These are phyloP conservation scores for Micoletzkya japonica DNA, from an alignment of 2,888 invertebrate genomes.

Conservation along the genomic window DNA sequence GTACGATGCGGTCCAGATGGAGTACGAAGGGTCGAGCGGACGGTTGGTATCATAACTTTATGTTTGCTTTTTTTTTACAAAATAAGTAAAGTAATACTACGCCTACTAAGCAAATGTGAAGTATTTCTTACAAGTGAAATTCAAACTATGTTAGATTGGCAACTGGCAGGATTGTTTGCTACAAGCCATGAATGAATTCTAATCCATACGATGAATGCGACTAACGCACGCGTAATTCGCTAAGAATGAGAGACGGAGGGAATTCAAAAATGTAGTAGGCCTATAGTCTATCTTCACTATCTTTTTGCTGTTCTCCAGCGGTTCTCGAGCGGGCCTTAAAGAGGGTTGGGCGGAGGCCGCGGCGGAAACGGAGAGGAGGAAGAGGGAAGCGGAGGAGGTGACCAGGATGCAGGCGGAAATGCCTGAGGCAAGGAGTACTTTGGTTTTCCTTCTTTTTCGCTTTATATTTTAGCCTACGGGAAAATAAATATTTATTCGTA, in stretches of 20 bases:
- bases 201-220: too few species aligned
- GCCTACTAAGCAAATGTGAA: neutral
- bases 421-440: neutral
- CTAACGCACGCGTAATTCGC: too few species aligned
- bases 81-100: neutral
- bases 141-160: neutral
- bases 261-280: too few species aligned
- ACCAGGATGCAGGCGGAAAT: slow-evolving; percentile 17
- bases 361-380: neutral
- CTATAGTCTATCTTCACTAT: too few species aligned
- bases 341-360: too few species aligned
- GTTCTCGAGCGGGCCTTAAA: too few species aligned
- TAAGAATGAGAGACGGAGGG: too few species aligned
- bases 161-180: neutral
- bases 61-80: neutral
- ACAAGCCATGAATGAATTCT: too few species aligned
- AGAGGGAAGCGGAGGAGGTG: neutral
- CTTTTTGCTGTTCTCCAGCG: too few species aligned
- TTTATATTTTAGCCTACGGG: neutral
- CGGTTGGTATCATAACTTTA: neutral
- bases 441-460: neutral
- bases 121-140: too few species aligned
- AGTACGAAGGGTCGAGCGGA: slow-evolving; percentile 30
- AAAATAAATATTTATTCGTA: neutral
- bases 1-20: slow-evolving; percentile 43